Base-by-base conservation (phyloP, 1,140 invertebrate species). In the Sweltsa coloradensis region DNA sequence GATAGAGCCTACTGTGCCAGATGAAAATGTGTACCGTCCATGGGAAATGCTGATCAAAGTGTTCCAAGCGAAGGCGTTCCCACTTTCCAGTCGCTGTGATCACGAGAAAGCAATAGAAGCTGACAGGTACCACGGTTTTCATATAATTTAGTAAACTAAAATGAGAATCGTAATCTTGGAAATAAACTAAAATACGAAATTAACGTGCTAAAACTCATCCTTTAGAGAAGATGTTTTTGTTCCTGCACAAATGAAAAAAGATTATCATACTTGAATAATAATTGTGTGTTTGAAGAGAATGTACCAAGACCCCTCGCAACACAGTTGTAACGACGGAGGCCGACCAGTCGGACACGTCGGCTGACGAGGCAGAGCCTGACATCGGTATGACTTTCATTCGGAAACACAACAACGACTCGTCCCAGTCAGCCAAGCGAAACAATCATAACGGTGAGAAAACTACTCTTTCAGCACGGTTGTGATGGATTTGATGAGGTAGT, bases 41-140 rank as follows among this genome's bases (percentile, higher is more conserved):
- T 87, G 81, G 78, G 81, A 85, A 60, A 61, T 85, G 6, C 62
- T 73, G n/a, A 66, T 85, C 39, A 82, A 76, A 61, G 57, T 69
- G 13, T 70, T 71, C 50, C 65, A 77, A 68, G 72, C 66, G 13
- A 76, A 74, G 65, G 70, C 75, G n/a, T 81, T 76, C 54, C 76
- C 78, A 31, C 72, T 85, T 55, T 73, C 74, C 3, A 71, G 70
- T 48, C 69, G 64, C 41, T 51, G 69, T 5, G 67, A 68, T 48
- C 68, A 71, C 0, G 65, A 62, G 34, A 56, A 56, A 39, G 54
- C 47, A 0, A 49, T 60, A 39, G 55, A 57, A 13, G 53, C 56
- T 11, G 55, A 61, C 31, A 51, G 59, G 2, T n/a, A n/a, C n/a
- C n/a, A n/a, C n/a, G n/a, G n/a, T n/a, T n/a, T n/a, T n/a, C n/a